phyloP scores from a whole-genome alignment of 2,797 vertebrate species.

The Crenuchus spilurus region DNA sequence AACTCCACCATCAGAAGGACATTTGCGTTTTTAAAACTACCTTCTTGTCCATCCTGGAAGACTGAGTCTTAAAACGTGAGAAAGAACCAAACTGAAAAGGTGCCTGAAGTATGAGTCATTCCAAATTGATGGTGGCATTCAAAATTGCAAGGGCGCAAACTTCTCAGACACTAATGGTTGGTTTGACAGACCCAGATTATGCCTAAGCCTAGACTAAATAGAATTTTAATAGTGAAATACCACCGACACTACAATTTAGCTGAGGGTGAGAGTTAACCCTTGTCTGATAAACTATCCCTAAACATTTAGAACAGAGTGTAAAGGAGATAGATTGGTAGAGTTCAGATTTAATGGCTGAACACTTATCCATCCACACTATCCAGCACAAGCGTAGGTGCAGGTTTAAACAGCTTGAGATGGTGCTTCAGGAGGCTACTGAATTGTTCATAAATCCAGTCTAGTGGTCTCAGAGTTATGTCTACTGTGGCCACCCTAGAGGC shows the following conservation, averaged over 20 bases:
- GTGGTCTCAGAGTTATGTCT: slow-evolving; percentile 57
- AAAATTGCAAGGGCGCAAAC: background rate
- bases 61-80: background rate
- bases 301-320: background rate
- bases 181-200: background rate
- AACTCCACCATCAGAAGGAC: slow-evolving; percentile 1
- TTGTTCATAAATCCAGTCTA: no score
- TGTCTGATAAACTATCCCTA: background rate
- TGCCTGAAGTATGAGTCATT: background rate
- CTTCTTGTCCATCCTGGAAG: background rate
- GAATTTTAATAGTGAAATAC: background rate
- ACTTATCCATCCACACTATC: background rate
- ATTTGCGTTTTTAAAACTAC: slow-evolving; percentile 10
- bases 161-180: background rate
- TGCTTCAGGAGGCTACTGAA: slow-evolving; percentile 41
- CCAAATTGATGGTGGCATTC: background rate
- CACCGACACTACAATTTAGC: background rate
- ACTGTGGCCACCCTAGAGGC: slow-evolving; percentile 58
- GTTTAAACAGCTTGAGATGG: background rate
- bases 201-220: background rate
- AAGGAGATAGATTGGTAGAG: background rate
- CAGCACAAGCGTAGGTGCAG: background rate
- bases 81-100: slow-evolving; percentile 1
- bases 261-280: background rate
- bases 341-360: background rate